These are phyloP conservation scores for Melopsittacus undulatus DNA, from an alignment of 2,797 vertebrate species.

Conservation along the genomic window DNA sequence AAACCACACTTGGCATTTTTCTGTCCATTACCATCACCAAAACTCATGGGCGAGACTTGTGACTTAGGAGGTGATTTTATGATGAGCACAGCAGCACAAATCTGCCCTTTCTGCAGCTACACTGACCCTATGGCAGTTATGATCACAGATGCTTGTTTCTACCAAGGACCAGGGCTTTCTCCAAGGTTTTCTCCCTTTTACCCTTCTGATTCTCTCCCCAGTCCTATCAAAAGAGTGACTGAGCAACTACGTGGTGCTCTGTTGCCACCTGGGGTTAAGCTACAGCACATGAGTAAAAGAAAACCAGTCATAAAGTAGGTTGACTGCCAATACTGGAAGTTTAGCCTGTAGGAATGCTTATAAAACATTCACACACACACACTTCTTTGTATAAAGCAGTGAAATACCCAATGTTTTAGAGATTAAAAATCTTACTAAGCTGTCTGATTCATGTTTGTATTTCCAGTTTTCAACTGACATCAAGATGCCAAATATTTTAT, in stretches of 20 bases:
- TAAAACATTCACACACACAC: not conserved
- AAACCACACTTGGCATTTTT: not conserved
- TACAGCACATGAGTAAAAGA: not conserved
- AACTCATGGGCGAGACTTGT: not conserved
- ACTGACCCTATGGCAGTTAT: not conserved
- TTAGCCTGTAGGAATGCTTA: not conserved
- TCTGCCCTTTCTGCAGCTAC: not conserved
- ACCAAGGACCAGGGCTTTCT: not conserved
- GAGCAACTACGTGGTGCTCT: not conserved
- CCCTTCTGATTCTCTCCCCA: not conserved
- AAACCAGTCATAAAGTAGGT: not conserved
- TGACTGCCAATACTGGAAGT: not conserved
- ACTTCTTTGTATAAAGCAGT: not conserved
- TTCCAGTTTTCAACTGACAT: not conserved
- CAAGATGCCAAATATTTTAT: conserved; percentile 17
- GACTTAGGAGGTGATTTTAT: not conserved
- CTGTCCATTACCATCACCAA: not conserved
- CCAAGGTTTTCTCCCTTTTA: not conserved
- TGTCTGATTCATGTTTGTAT: not conserved
- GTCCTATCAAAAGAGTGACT: not conserved
- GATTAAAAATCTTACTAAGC: not conserved
- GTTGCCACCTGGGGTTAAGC: not conserved
- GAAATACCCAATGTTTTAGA: not conserved
- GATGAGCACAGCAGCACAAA: not conserved
- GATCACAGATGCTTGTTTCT: not conserved